Base-by-base conservation (phyloP, 2,797 vertebrate genomes). In the Lycodopsis pacificus region DNA sequence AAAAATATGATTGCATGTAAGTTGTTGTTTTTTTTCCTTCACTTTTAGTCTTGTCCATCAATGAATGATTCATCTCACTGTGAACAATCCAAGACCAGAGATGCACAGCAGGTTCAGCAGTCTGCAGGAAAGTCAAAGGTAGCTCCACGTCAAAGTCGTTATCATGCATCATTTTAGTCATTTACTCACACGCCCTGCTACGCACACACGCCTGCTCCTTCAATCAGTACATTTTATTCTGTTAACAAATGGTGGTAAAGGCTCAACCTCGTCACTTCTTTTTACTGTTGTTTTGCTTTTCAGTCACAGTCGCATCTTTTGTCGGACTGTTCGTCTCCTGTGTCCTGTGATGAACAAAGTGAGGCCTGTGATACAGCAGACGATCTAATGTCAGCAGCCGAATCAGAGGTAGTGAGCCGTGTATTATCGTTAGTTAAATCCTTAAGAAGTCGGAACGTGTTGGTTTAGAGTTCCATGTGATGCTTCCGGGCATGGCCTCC, bases 241-340 rank as follows among this genome's bases (percentile, higher is more conserved):
- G n/a, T 48, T 22, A 12, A 2, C 49, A 15, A 15, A 19, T 20
- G 22, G 44, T 25, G 10, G 8, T 57, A 5, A 13, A 48, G 7
- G 5, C 36, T 20, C n/a, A 65, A 25, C 4, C 7, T 4, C 0
- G 5, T 30, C 0, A 48, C 40, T 11, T 44, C 2, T 56, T 30
- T 36, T 38, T 5, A 4, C 6, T 63, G 6, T 64, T 34, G 4
- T 66, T 69, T 73, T 44, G 11, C 46, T 57, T 69, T 81, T 71
- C 72, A 86, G 77, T 53, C 73, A 14, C 44, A 86, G 76, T 59
- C 78, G 11, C 42, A 4, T n/a, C 53, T 53, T 62, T 25, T 71
- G 63, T 9, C 19, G 2, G 56, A 27, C 70, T n/a, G 46, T 46
- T 64, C 58, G 19, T 75, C 83, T 1, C 6, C 64, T 46, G 48